phyloP scores from a whole-genome alignment of 2,888 invertebrate genomes.

The Drosophila suboccidentalis region DNA sequence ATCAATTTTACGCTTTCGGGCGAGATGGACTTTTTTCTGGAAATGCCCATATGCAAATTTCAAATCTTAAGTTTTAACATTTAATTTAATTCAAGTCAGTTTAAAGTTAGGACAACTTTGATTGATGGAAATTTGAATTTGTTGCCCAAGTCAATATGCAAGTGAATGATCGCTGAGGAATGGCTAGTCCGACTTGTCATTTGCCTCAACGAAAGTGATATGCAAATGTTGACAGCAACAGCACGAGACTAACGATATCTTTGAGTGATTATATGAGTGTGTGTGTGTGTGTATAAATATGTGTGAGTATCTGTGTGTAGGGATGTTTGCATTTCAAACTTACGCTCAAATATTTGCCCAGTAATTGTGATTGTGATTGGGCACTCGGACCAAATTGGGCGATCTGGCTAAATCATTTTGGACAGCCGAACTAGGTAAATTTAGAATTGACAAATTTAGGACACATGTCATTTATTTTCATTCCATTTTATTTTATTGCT shows the following conservation, averaged over 20 bases:
- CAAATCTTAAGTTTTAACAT: too few relatives aligned
- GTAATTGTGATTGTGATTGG: constrained; percentile 35
- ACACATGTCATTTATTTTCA: constrained; percentile 33
- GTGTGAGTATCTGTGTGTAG: constrained; percentile 14
- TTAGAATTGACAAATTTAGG: constrained; percentile 74
- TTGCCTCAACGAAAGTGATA: constrained; percentile 66
- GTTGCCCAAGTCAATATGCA: neutral
- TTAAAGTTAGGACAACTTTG: neutral
- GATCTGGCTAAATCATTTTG: constrained; percentile 41
- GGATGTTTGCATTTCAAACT: constrained; percentile 40
- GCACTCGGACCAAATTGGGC: constrained; percentile 43
- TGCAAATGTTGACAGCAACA: constrained; percentile 70
- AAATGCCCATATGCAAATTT: too few relatives aligned
- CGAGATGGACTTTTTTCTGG: too few relatives aligned
- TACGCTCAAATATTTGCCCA: constrained; percentile 42
- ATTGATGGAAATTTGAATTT: neutral
- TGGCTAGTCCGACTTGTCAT: constrained; percentile 25
- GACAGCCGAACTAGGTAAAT: constrained; percentile 48
- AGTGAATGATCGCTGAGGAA: constrained; percentile 36
- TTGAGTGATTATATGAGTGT: neutral
- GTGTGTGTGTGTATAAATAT: neutral
- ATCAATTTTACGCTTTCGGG: too few relatives aligned
- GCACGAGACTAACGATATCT: constrained; percentile 62
- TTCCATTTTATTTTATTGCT: neutral
- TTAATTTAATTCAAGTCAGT: too few relatives aligned